Evolutionary conservation across 2,113 vertebrate genomes (phyloP).

Genomic region (Gambusia affinis): DNA sequence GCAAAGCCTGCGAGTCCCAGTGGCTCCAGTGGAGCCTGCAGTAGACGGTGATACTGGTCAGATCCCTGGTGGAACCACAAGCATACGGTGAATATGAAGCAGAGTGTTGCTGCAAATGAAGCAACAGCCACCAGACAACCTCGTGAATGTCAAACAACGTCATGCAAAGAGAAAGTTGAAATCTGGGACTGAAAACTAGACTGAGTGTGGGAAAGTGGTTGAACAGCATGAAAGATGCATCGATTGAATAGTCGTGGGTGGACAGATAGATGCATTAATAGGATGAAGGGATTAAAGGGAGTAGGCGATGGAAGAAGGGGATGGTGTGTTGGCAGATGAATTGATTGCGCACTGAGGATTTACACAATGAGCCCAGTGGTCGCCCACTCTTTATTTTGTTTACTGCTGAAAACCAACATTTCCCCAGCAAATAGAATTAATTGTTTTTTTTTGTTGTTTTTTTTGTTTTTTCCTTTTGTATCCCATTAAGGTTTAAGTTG

Average conservation of each 20-base stretch:
- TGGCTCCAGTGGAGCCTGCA: constrained; percentile 40
- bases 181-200: not conserved
- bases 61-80: constrained; percentile 38
- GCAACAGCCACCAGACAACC: not conserved
- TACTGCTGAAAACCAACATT: constrained; percentile 30
- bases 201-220: not conserved
- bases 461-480: not conserved
- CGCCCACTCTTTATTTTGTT: constrained; percentile 48
- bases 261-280: constrained; percentile 40
- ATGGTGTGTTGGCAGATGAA: constrained; percentile 37
- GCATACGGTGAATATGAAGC: constrained; percentile 44
- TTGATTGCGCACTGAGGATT: constrained; percentile 44
- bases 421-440: constrained; percentile 9
- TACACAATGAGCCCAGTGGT: constrained; percentile 47
- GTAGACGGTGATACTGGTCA: constrained; percentile 36
- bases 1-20: constrained; percentile 32
- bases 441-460: not conserved
- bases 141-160: constrained; percentile 6
- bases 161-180: not conserved
- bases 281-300: constrained; percentile 48
- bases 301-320: constrained; percentile 40
- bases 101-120: constrained; percentile 4
- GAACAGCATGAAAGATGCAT: constrained; percentile 4
- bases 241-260: constrained; percentile 26
- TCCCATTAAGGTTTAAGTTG: constrained; percentile 81